These are phyloP conservation scores for Eristalis pertinax DNA, from an alignment of 2,888 invertebrate genomes.

Conservation along the genomic window DNA sequence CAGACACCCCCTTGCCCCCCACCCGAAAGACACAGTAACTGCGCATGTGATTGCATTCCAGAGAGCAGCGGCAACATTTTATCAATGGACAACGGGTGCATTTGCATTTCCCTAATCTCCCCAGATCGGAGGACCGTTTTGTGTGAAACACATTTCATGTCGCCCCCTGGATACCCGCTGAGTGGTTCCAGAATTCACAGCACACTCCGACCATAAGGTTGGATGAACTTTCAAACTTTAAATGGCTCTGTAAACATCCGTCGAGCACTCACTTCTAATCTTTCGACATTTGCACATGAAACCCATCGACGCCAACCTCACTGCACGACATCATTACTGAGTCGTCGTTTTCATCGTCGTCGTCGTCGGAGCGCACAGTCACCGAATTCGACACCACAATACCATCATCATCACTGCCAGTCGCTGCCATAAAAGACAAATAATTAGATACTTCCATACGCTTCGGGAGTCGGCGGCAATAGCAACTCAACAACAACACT, in stretches of 20 bases:
- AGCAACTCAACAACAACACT: not conserved
- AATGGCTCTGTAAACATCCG: constrained; percentile 62
- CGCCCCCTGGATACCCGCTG: constrained; percentile 39
- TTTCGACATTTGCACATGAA: constrained; percentile 69
- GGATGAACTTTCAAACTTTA: constrained; percentile 68
- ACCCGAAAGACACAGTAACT: not conserved
- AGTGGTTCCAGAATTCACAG: constrained; percentile 31
- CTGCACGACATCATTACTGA: constrained; percentile 68
- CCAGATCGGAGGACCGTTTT: constrained; percentile 6
- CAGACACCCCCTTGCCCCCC: no score
- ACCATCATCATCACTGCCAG: not conserved
- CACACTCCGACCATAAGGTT: constrained; percentile 43
- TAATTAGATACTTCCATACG: constrained; percentile 48
- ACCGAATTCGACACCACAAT: not conserved
- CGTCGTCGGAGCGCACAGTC: not conserved
- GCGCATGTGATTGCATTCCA: not conserved
- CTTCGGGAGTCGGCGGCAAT: constrained; percentile 7
- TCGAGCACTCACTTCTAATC: constrained; percentile 66
- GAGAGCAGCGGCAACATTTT: not conserved
- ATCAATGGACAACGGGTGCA: constrained; percentile 12
- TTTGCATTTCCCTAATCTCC: constrained; percentile 33
- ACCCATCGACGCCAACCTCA: constrained; percentile 68
- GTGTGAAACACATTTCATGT: constrained; percentile 63
- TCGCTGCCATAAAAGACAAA: constrained; percentile 34
- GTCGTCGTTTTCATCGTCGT: constrained; percentile 24